phyloP scores from a whole-genome alignment of 2,888 invertebrate genomes.

The Leptopterna dolabrata region DNA sequence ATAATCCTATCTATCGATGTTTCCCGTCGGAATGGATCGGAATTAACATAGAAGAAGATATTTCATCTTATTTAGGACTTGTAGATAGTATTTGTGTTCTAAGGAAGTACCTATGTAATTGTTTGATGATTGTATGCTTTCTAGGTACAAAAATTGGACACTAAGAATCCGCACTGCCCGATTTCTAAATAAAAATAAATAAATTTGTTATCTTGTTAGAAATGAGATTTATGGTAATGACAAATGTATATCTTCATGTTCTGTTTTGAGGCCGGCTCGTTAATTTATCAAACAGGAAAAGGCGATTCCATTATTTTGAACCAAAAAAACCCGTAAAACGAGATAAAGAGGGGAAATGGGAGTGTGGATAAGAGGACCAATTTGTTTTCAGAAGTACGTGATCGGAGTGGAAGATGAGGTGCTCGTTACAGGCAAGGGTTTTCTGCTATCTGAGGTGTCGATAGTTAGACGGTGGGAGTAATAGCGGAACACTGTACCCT shows the following conservation, averaged over 20 bases:
- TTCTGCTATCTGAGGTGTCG: slow-evolving; percentile 41
- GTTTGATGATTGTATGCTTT: no score
- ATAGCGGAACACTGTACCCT: slow-evolving; percentile 37
- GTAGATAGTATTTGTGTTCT: no score
- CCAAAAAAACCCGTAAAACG: slow-evolving; percentile 10
- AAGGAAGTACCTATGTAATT: no score
- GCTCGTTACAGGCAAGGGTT: slow-evolving; percentile 24
- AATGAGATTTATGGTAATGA: neutral
- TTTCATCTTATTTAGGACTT: no score
- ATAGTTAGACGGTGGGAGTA: slow-evolving; percentile 43
- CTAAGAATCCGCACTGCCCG: no score
- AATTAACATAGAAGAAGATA: no score
- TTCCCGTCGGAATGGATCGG: no score
- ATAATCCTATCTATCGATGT: no score
- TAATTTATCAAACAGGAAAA: slow-evolving; percentile 33
- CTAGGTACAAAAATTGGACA: no score
- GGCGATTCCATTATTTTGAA: slow-evolving; percentile 46
- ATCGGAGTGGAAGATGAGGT: slow-evolving; percentile 39
- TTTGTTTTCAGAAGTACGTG: slow-evolving; percentile 52
- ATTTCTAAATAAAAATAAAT: neutral
- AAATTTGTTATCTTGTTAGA: neutral
- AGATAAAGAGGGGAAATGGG: slow-evolving; percentile 42
- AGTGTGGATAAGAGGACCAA: slow-evolving; percentile 51
- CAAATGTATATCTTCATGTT: slow-evolving; percentile 4
- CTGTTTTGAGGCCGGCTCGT: slow-evolving; percentile 2